These are phyloP conservation scores for Anthonomus grandis DNA, from an alignment of 1,140 invertebrate genomes.

Conservation along the genomic window DNA sequence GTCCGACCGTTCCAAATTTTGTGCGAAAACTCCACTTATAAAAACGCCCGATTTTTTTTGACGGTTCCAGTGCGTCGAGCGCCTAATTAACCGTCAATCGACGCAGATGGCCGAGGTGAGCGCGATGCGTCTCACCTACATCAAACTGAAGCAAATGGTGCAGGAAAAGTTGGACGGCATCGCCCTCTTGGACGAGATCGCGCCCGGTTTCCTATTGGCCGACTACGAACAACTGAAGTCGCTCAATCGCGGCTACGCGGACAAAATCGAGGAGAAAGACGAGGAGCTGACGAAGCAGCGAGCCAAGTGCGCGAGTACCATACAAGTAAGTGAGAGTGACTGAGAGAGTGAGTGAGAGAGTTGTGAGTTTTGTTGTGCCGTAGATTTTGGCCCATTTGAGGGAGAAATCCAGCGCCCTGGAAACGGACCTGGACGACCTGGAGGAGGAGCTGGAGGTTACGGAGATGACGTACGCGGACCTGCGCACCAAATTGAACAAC, in stretches of 20 bases:
- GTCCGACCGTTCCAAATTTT: no score
- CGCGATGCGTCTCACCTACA: constrained; percentile 32
- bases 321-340: constrained; percentile 27
- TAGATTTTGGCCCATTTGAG: constrained; percentile 40
- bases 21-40: neutral
- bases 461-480: neutral
- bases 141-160: constrained; percentile 29
- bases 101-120: constrained; percentile 28
- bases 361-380: no score
- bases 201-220: constrained; percentile 34
- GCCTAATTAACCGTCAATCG: constrained; percentile 28
- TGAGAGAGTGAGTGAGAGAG: no score
- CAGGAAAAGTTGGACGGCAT: constrained; percentile 28
- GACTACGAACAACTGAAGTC: constrained; percentile 42
- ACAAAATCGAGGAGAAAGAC: constrained; percentile 46
- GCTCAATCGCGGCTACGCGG: constrained; percentile 44
- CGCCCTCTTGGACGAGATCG: constrained; percentile 16
- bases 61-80: constrained; percentile 27
- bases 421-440: constrained; percentile 17
- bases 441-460: neutral
- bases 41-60: neutral
- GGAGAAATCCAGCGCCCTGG: constrained; percentile 40
- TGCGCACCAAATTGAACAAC: constrained; percentile 14
- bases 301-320: constrained; percentile 32
- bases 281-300: constrained; percentile 39